Evolutionary conservation across 2,888 invertebrate genomes (phyloP).

Genomic region (Epirrita christyi): DNA sequence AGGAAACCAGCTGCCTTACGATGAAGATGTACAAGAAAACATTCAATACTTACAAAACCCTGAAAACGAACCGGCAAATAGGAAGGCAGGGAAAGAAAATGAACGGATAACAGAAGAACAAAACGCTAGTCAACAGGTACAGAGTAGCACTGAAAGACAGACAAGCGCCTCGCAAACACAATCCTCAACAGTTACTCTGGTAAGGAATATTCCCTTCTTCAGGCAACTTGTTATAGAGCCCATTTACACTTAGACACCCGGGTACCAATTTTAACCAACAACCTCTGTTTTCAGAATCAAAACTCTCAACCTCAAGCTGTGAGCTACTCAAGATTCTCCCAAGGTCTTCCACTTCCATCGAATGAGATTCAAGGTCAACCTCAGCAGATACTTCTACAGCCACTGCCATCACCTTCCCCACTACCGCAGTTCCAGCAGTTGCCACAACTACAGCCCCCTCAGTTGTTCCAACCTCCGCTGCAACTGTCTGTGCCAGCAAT

Average conservation of each 20-base stretch:
- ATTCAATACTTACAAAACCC: constrained; percentile 13
- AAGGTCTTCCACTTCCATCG: constrained; percentile 46
- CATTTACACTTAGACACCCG: background rate
- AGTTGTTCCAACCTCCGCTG: constrained; percentile 11
- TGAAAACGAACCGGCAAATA: constrained; percentile 2
- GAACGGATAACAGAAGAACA: constrained; percentile 8
- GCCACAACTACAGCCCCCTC: constrained; percentile 16
- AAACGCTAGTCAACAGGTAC: constrained; percentile 12
- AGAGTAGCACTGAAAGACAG: constrained; percentile 15
- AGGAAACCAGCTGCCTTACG: constrained; percentile 18
- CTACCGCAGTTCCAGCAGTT: constrained; percentile 25
- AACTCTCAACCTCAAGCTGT: constrained; percentile 58
- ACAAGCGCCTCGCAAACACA: constrained; percentile 8
- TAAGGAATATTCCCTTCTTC: constrained; percentile 9
- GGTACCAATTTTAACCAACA: background rate
- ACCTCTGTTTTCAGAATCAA: constrained; percentile 53
- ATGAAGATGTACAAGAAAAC: constrained; percentile 6
- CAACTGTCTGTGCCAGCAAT: constrained; percentile 6
- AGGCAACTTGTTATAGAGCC: background rate
- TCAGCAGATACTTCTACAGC: constrained; percentile 27
- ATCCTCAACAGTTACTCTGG: constrained; percentile 16
- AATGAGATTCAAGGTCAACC: constrained; percentile 30
- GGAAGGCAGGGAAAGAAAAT: background rate
- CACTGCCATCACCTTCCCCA: constrained; percentile 25
- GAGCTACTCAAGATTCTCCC: constrained; percentile 68